These are phyloP conservation scores for Pantherophis vulpinus DNA, from an alignment of 2,797 vertebrate genomes.

Conservation along the genomic window DNA sequence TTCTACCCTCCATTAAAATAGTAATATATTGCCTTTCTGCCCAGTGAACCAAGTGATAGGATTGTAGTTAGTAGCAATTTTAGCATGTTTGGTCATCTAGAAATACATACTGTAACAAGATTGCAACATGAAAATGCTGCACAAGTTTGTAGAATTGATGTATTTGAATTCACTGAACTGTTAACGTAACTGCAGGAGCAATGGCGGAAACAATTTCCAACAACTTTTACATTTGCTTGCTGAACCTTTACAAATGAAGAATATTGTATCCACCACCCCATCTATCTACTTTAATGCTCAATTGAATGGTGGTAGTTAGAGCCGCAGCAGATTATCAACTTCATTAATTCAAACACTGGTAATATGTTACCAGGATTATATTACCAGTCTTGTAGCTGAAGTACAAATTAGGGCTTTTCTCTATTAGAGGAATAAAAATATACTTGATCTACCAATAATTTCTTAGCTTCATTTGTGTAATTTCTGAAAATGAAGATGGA, in stretches of 20 bases:
- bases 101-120: constrained; percentile 72
- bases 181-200: constrained; percentile 68
- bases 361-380: background rate
- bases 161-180: constrained; percentile 73
- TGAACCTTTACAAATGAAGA: constrained; percentile 68
- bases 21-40: constrained; percentile 70
- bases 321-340: background rate
- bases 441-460: background rate
- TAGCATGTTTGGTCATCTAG: constrained; percentile 78
- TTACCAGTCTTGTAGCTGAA: background rate
- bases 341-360: background rate
- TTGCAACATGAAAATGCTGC: constrained; percentile 77
- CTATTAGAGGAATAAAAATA: background rate
- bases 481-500: background rate
- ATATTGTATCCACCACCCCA: constrained; percentile 44
- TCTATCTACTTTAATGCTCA: constrained; percentile 56
- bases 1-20: constrained; percentile 60
- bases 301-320: constrained; percentile 1
- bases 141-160: constrained; percentile 74
- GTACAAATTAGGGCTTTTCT: background rate
- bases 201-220: constrained; percentile 71
- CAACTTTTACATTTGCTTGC: constrained; percentile 61
- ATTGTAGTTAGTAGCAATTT: constrained; percentile 76
- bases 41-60: constrained; percentile 75
- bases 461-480: background rate